These are phyloP conservation scores for Eudyptes chrysolophus DNA, from an alignment of 2,113 vertebrate species.

Conservation along the genomic window DNA sequence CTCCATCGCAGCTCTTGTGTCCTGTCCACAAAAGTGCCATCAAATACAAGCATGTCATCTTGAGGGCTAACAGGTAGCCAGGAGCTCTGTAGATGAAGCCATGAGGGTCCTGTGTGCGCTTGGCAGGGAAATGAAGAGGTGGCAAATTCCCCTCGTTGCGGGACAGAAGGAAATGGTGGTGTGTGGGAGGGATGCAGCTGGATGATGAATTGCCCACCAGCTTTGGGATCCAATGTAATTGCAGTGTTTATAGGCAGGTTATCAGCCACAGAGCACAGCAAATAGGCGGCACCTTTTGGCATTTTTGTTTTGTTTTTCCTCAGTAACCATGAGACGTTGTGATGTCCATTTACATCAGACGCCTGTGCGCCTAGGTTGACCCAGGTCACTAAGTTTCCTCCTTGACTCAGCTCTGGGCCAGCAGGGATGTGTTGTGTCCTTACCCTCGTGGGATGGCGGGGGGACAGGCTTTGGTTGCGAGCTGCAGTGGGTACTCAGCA, in stretches of 20 bases:
- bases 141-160: not conserved
- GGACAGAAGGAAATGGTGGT: not conserved
- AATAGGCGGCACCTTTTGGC: not conserved
- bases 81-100: not conserved
- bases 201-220: not conserved
- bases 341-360: not conserved
- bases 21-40: not conserved
- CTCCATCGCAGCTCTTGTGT: not conserved
- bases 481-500: not conserved
- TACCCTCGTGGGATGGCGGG: accelerated
- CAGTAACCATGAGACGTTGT: not conserved
- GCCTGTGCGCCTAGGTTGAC: not conserved
- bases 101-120: not conserved
- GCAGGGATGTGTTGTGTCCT: not conserved
- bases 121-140: not conserved
- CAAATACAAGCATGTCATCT: not conserved
- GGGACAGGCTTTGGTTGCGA: not conserved
- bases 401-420: not conserved
- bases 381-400: not conserved
- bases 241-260: not conserved
- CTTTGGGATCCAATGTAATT: not conserved
- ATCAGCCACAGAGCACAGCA: not conserved
- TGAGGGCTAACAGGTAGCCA: not conserved
- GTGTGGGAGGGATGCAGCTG: not conserved
- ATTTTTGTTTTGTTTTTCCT: not conserved